A percentile compares a stretch with the other conserved stretches of the same genome.
These are phyloP conservation scores for Xenentodon cancila DNA, from an alignment of 2,797 vertebrate genomes.

Conservation along the genomic window DNA sequence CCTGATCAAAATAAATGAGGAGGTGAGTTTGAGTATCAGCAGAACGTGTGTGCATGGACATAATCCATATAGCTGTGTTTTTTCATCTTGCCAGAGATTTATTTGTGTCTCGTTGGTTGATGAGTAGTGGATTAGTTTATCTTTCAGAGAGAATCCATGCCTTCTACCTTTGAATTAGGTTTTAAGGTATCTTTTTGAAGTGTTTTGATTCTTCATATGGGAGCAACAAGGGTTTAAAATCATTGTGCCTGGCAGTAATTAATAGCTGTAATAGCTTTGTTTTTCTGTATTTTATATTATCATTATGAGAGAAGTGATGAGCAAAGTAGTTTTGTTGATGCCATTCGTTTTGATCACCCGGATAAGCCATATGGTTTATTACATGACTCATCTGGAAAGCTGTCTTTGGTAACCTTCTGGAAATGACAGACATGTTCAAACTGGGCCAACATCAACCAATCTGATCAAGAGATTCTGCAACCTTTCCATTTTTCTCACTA, in stretches of 20 bases:
- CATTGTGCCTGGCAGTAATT: conserved; percentile 56
- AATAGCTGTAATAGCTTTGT: conserved; percentile 47
- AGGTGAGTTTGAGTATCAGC: not conserved
- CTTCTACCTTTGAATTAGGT: too few relatives aligned
- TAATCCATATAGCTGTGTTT: conserved; percentile 14
- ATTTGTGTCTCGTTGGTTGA: conserved; percentile 27
- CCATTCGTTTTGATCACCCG: not conserved
- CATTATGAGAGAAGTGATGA: too few relatives aligned
- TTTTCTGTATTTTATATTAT: not conserved
- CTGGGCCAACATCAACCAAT: not conserved
- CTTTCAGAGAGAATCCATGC: conserved; percentile 28
- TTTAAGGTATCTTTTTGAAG: not conserved
- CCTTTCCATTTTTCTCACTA: not conserved
- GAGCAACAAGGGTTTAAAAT: conserved; percentile 64
- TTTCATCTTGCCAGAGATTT: conserved; percentile 21
- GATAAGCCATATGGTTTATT: not conserved
- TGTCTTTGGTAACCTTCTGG: conserved; percentile 2
- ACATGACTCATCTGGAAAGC: not conserved
- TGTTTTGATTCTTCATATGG: conserved; percentile 65
- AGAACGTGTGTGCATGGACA: not conserved
- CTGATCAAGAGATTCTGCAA: not conserved
- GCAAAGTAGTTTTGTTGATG: not conserved
- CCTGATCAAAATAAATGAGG: not conserved
- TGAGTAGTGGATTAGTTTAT: conserved; percentile 53
- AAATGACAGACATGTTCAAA: not conserved